A percentile compares a stretch with the other conserved stretches of the same genome.
Conservation (phyloP, 2,113 vertebrate species). For the Coryphaenoides rupestris region DNA sequence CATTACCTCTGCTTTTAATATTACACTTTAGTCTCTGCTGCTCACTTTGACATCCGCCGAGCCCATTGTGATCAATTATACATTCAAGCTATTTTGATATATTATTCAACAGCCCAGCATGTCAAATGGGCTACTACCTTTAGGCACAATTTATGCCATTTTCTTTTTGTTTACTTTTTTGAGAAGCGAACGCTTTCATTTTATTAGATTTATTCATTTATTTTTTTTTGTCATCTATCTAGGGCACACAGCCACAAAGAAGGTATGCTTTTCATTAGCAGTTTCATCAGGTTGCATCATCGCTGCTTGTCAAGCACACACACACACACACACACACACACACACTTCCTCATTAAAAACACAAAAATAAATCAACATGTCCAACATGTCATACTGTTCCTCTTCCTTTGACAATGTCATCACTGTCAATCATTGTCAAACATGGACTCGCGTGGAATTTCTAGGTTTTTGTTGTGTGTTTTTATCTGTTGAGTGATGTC, state of each 20-base stretch:
- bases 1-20: constrained; percentile 49
- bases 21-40: constrained; percentile 5
- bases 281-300: constrained; percentile 71
- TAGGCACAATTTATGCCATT: constrained; percentile 4
- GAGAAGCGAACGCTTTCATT: constrained; percentile 7
- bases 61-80: constrained; percentile 18
- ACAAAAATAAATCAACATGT: constrained; percentile 55
- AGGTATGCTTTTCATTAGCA: constrained; percentile 56
- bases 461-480: too few species aligned
- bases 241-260: constrained; percentile 44
- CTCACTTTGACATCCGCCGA: constrained; percentile 24
- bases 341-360: constrained; percentile 51
- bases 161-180: constrained; percentile 2
- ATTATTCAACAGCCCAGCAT: constrained; percentile 12
- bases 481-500: too few species aligned
- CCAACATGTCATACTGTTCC: constrained; percentile 52
- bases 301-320: constrained; percentile 53
- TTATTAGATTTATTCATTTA: constrained; percentile 18
- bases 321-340: too few species aligned
- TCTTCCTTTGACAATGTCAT: constrained; percentile 9
- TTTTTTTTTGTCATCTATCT: neutral
- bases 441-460: neutral
- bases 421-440: constrained; percentile 9
- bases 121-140: constrained; percentile 20
- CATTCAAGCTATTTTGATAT: constrained; percentile 24